phyloP scores from a whole-genome alignment of 2,888 invertebrate genomes.

The Gari tellinella region DNA sequence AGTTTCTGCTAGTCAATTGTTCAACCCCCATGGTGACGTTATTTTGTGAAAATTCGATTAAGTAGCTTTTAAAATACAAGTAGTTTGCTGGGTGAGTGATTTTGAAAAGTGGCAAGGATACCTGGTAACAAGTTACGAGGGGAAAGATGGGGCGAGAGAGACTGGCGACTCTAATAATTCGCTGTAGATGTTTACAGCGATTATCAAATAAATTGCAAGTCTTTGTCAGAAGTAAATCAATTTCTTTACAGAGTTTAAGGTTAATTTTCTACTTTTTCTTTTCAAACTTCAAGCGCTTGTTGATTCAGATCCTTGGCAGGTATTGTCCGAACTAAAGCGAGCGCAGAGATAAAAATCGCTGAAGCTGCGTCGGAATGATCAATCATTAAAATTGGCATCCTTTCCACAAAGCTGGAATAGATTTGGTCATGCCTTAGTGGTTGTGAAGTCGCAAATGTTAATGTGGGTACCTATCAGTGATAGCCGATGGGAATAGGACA shows the following conservation, averaged over 20 bases:
- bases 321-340: conserved; percentile 49
- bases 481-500: conserved; percentile 22
- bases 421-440: conserved; percentile 33
- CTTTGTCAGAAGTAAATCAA: conserved; percentile 48
- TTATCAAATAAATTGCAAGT: conserved; percentile 46
- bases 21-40: no score
- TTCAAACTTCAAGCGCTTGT: conserved; percentile 26
- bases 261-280: conserved; percentile 35
- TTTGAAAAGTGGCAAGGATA: no score
- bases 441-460: conserved; percentile 30
- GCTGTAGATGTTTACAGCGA: neutral
- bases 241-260: conserved; percentile 35
- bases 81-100: no score
- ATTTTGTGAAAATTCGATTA: no score
- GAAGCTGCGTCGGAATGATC: conserved; percentile 51
- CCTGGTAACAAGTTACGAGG: no score
- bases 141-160: no score
- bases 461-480: conserved; percentile 42
- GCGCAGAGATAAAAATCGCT: conserved; percentile 46
- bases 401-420: conserved; percentile 35
- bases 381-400: conserved; percentile 50
- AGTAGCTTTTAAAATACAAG: no score
- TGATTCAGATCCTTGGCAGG: conserved; percentile 48
- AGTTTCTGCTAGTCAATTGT: no score
- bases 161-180: no score